Percentiles rank a stretch among this genome's conserved stretches.
phyloP scores from a whole-genome alignment of 2,113 vertebrate genomes.

The Aspidoscelis tigris region DNA sequence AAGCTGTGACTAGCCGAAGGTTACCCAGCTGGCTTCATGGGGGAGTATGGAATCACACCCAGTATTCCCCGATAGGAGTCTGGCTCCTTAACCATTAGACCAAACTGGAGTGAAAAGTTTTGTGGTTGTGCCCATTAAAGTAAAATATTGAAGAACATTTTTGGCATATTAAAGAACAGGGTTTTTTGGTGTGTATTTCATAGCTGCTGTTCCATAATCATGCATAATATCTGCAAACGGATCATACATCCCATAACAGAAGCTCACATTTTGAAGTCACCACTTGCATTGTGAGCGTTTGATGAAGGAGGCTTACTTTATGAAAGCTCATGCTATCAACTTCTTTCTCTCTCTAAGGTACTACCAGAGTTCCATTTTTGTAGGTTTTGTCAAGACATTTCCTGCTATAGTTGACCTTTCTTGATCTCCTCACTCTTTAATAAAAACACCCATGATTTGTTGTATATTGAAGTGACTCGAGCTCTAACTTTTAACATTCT shows the following conservation, averaged over 20 bases:
- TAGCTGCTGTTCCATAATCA: not conserved
- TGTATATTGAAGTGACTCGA: conserved; percentile 63
- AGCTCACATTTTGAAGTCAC: not conserved
- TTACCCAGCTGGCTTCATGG: no score
- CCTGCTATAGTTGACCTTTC: conserved; percentile 34
- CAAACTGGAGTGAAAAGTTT: no score
- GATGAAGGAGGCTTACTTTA: no score
- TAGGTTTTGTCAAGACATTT: not conserved
- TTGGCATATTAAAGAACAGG: not conserved
- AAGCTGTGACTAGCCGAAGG: no score
- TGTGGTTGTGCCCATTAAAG: no score
- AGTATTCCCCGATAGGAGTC: no score
- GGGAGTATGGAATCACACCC: no score
- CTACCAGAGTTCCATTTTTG: no score
- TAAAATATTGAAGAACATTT: no score
- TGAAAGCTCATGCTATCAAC: no score
- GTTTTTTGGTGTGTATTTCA: not conserved
- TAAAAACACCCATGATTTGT: not conserved
- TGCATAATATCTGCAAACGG: not conserved
- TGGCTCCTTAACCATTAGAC: no score
- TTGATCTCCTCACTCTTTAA: conserved; percentile 1
- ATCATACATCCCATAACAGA: not conserved
- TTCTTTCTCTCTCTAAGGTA: no score
- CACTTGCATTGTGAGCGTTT: not conserved
- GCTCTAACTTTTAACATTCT: conserved; percentile 56